Conservation (phyloP, 1,140 invertebrate genomes). For the Wiebesia pumilae region DNA sequence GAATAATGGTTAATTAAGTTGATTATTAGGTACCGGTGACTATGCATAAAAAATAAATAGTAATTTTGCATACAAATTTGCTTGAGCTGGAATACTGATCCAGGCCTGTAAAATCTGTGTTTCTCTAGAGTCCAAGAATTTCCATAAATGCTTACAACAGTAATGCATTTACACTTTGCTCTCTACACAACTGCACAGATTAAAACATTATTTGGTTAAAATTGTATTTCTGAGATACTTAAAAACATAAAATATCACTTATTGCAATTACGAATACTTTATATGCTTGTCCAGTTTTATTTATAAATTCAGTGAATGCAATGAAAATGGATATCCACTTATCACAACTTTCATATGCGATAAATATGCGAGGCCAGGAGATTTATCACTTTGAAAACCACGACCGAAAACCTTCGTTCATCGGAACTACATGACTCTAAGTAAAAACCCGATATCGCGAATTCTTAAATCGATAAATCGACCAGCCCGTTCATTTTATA, state of each 20-base stretch:
- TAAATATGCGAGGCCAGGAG: background rate
- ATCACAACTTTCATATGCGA: background rate
- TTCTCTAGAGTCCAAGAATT: background rate
- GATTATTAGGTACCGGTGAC: background rate
- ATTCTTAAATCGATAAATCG: slow-evolving; percentile 40
- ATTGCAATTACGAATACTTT: slow-evolving; percentile 7
- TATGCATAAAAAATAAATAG: too few species aligned
- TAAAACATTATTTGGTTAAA: background rate
- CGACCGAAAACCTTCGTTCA: background rate
- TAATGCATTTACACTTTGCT: background rate
- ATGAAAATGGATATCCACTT: background rate
- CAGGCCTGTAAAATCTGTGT: background rate
- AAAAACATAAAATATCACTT: background rate
- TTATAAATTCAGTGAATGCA: background rate
- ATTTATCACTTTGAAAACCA: slow-evolving; percentile 22
- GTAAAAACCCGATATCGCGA: slow-evolving; percentile 13
- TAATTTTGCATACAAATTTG: too few species aligned
- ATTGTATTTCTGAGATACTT: background rate
- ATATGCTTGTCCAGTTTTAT: background rate
- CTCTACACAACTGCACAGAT: background rate
- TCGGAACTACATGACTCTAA: background rate
- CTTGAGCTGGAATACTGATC: too few species aligned
- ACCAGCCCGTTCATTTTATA: background rate
- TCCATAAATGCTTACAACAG: background rate
- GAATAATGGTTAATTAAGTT: background rate